A percentile compares a stretch with the other conserved stretches of the same genome.
phyloP scores from a whole-genome alignment of 2,113 vertebrate species.

The Merops nubicus region DNA sequence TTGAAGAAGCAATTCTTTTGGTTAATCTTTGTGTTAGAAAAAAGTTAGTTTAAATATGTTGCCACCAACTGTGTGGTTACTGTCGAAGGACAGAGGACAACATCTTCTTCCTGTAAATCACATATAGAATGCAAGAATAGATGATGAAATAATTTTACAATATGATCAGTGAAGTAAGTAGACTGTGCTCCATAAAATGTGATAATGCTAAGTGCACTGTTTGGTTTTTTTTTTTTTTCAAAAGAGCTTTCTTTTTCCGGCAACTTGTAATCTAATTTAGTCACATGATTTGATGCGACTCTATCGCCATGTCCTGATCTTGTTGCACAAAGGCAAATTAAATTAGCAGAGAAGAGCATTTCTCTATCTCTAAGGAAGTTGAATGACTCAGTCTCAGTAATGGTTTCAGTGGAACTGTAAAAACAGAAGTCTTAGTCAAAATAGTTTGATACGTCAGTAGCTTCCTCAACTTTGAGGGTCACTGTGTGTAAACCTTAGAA shows the following conservation, averaged over 20 bases:
- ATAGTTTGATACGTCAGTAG: not conserved
- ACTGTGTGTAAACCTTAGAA: rapidly evolving
- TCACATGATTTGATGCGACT: not conserved
- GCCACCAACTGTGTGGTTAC: not conserved
- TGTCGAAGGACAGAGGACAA: not conserved
- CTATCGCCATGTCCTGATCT: not conserved
- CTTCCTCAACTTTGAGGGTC: not conserved
- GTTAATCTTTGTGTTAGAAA: not conserved
- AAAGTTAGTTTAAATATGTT: not conserved
- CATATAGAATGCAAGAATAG: not conserved
- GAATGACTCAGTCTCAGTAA: not conserved
- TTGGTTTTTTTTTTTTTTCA: too few species aligned
- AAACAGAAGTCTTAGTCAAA: not conserved
- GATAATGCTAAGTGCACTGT: not conserved
- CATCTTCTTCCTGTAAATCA: not conserved
- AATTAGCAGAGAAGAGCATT: not conserved
- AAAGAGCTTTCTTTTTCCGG: not conserved
- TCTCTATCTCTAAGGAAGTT: not conserved
- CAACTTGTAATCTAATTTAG: not conserved
- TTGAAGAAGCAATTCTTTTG: not conserved
- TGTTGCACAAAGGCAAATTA: not conserved
- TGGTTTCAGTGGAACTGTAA: not conserved
- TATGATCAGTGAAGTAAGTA: not conserved
- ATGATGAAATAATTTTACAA: not conserved
- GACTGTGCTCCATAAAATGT: not conserved